Percentiles rank a stretch among this genome's conserved stretches.
phyloP scores from a whole-genome alignment of 2,888 invertebrate species.

The Catocala nupta region DNA sequence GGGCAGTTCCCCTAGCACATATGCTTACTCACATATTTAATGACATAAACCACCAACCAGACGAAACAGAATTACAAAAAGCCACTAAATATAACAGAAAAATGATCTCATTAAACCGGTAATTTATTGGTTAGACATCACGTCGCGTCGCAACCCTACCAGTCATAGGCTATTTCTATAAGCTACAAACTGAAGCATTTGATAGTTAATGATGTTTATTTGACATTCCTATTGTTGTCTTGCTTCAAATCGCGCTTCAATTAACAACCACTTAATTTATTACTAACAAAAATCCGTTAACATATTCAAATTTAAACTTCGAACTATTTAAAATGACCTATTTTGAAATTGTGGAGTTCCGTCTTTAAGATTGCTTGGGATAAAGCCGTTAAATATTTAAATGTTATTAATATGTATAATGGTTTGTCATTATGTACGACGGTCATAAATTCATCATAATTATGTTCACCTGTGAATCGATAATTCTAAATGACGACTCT shows the following conservation, averaged over 20 bases:
- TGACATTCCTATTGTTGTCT: slow-evolving; percentile 26
- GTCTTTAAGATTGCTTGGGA: slow-evolving; percentile 1
- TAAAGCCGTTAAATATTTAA: slow-evolving; percentile 16
- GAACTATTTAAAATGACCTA: slow-evolving; percentile 27
- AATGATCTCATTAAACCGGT: background rate
- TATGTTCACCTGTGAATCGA: slow-evolving; percentile 1
- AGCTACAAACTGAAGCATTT: slow-evolving; percentile 14
- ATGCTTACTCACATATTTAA: too few species aligned
- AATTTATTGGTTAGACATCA: slow-evolving; percentile 6
- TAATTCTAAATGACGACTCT: background rate
- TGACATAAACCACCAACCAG: too few species aligned
- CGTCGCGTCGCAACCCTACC: background rate
- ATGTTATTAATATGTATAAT: background rate
- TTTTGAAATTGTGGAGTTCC: slow-evolving; percentile 26
- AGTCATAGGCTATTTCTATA: slow-evolving; percentile 6
- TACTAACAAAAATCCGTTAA: slow-evolving; percentile 26
- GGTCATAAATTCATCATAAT: slow-evolving; percentile 19
- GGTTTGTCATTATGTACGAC: slow-evolving; percentile 11
- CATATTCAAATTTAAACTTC: slow-evolving; percentile 25
- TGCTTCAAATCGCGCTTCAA: slow-evolving; percentile 19
- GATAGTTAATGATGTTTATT: slow-evolving; percentile 21
- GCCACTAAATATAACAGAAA: background rate
- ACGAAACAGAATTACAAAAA: background rate
- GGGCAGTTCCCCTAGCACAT: too few species aligned
- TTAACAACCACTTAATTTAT: slow-evolving; percentile 29